Percentiles rank a stretch among this genome's conserved stretches.
These are phyloP conservation scores for Callorhinus ursinus DNA, from an alignment of 2,113 vertebrate genomes.

Conservation along the genomic window DNA sequence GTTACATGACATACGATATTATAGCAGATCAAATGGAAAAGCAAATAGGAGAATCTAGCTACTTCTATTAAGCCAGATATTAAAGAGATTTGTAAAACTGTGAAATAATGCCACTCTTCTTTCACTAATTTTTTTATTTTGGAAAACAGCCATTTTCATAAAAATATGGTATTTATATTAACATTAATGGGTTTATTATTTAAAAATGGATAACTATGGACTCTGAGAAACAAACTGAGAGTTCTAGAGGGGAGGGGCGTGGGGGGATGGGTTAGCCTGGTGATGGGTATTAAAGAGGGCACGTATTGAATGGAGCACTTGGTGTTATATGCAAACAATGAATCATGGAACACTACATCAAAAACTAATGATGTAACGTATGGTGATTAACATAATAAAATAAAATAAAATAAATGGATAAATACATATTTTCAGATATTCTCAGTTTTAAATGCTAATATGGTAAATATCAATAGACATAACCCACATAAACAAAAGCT, in stretches of 20 bases:
- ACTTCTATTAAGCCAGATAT: background rate
- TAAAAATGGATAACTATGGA: background rate
- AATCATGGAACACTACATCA: too few species aligned
- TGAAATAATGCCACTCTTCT: conserved; percentile 15
- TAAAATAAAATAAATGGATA: background rate
- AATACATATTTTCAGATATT: conserved; percentile 22
- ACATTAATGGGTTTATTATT: conserved; percentile 1
- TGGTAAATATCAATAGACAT: background rate
- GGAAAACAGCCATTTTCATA: conserved; percentile 29
- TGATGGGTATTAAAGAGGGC: too few species aligned
- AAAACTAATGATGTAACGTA: too few species aligned
- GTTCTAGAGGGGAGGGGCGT: too few species aligned
- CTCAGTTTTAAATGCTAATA: conserved; percentile 41
- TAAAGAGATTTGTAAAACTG: background rate
- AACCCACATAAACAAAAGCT: background rate
- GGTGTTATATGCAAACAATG: too few species aligned
- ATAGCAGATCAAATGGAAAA: background rate
- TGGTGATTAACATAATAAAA: too few species aligned
- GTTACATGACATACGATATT: background rate
- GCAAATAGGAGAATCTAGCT: background rate
- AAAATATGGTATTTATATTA: conserved; percentile 25
- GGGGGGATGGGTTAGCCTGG: too few species aligned
- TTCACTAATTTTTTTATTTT: background rate
- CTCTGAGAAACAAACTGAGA: too few species aligned
- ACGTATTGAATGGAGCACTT: too few species aligned